Conservation (phyloP, 2,113 vertebrate genomes). For the Pygoscelis antarcticus region DNA sequence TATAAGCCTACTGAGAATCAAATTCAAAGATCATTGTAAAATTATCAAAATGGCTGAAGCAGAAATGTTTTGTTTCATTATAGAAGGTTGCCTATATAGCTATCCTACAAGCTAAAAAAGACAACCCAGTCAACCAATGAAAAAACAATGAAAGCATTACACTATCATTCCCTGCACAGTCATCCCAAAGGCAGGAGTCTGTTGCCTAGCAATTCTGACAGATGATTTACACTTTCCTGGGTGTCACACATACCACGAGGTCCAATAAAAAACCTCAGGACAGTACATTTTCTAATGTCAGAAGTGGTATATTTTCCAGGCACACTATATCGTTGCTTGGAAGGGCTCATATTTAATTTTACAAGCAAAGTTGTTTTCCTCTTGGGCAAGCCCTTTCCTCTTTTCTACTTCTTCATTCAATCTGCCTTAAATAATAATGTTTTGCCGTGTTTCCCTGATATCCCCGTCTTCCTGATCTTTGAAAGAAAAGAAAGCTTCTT, state of each 20-base stretch:
- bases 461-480: neutral
- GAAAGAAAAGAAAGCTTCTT: constrained; percentile 25
- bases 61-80: neutral
- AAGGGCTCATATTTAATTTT: constrained; percentile 28
- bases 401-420: neutral
- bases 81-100: neutral
- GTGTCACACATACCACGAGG: neutral
- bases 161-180: neutral
- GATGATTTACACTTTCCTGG: neutral
- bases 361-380: constrained; percentile 18
- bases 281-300: neutral
- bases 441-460: neutral
- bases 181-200: neutral
- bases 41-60: neutral
- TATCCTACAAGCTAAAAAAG: neutral
- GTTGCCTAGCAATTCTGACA: constrained; percentile 20
- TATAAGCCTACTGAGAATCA: neutral
- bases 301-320: neutral
- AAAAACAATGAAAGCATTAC: neutral
- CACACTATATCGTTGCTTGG: neutral
- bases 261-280: neutral
- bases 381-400: neutral
- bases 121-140: neutral
- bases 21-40: neutral
- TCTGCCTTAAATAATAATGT: constrained; percentile 2